Base-by-base conservation (phyloP, 2,113 vertebrate species). In the Sphaerodactylus townsendi region DNA sequence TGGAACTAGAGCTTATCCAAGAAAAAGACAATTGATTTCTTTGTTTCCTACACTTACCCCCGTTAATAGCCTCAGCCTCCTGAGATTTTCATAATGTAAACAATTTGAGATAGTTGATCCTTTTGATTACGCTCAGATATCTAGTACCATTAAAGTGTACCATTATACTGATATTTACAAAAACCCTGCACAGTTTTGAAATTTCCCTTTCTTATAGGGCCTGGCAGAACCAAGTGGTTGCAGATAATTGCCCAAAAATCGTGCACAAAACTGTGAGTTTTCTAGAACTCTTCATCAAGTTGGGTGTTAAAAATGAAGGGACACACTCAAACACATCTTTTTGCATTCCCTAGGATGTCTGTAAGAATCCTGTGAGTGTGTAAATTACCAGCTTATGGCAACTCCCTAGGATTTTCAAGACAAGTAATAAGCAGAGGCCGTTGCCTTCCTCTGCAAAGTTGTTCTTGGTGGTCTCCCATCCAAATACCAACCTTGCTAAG, bases 91-190 rank as follows among this genome's bases (percentile, higher is more conserved):
- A 44, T 17, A 9, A 53, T 10, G 17, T 66, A 83, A 81, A 2
- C 30, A 17, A 23, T 64, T 88, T 69, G 84, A 76, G 64, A 1
- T 13, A 73, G n/a, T 69, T 15, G 70, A 41, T 0, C 10, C 48
- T 84, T 8, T 37, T 50, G 59, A 68, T 23, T 28, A 48, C 85
- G 87, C 91, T 85, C 23, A 73, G 15, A 81, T 77, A 85, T 83
- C 17, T 85, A 85, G 80, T 53, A 1, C 6, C n/a, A 17, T 78
- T 0, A 0, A 4, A 68, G 64, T n/a, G 15, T 77, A 70, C n/a
- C 2, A 37, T 2, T 66, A 53, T 53, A 23, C 5, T 76, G 82
- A 41, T 1, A 77, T 84, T 82, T 83, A 5, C 74, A 81, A 82
- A 85, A 73, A 21, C 71, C 23, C 35, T 84, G 70, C 9, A 81